These are phyloP conservation scores for Byasa hedistus DNA, from an alignment of 2,888 invertebrate species.

Conservation along the genomic window DNA sequence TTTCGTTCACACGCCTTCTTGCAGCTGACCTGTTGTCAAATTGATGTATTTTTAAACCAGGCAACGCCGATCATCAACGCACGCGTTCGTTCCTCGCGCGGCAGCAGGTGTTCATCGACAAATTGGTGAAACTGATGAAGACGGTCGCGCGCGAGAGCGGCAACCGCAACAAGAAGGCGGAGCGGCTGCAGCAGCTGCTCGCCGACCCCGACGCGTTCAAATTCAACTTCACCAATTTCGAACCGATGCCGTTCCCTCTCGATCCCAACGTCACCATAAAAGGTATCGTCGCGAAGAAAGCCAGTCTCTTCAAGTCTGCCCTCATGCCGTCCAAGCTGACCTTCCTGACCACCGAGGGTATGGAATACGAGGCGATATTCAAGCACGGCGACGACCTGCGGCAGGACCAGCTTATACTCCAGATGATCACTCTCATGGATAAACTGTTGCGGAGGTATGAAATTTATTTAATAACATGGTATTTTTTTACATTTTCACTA, in stretches of 20 bases:
- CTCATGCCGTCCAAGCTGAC: slow-evolving; percentile 96
- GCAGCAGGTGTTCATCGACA: slow-evolving; percentile 95
- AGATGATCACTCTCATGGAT: slow-evolving; percentile 99
- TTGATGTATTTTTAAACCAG: slow-evolving; percentile 43
- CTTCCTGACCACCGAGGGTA: slow-evolving; percentile 89
- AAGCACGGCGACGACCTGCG: slow-evolving; percentile 98
- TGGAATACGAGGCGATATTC: slow-evolving; percentile 96
- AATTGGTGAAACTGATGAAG: slow-evolving; percentile 92
- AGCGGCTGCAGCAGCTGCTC: slow-evolving; percentile 90
- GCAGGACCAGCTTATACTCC: slow-evolving; percentile 97
- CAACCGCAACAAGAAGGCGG: slow-evolving; percentile 94
- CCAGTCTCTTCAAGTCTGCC: slow-evolving; percentile 96
- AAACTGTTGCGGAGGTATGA: slow-evolving; percentile 87
- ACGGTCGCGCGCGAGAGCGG: slow-evolving; percentile 94
- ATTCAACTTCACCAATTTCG: slow-evolving; percentile 93
- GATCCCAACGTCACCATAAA: slow-evolving; percentile 95
- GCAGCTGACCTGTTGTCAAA: too few relatives aligned
- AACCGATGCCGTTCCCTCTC: slow-evolving; percentile 95
- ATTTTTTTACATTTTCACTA: not conserved
- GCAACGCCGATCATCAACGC: slow-evolving; percentile 85
- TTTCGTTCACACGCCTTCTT: too few relatives aligned
- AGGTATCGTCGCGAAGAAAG: slow-evolving; percentile 93
- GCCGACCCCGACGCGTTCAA: slow-evolving; percentile 90
- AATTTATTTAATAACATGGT: not conserved
- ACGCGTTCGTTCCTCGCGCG: slow-evolving; percentile 87